A percentile compares a stretch with the other conserved stretches of the same genome.
phyloP scores from a whole-genome alignment of 2,797 vertebrate species.

The Schizopygopsis malacanthus region DNA sequence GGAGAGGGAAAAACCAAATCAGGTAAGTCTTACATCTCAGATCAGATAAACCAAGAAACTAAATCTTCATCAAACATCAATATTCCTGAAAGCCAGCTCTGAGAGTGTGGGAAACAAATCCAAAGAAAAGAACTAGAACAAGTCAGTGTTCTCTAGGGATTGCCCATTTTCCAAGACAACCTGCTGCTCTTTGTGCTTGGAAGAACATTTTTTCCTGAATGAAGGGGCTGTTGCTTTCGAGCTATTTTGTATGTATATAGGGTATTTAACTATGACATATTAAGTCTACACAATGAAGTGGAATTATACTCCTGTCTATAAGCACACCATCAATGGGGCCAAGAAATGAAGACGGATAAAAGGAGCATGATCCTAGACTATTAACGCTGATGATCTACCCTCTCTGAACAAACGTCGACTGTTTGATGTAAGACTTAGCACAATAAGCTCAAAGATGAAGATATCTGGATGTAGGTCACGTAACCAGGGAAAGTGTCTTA shows the following conservation, averaged over 20 bases:
- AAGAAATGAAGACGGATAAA: background rate
- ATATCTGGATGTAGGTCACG: conserved; percentile 11
- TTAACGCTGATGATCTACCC: conserved; percentile 24
- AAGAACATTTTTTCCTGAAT: conserved; percentile 13
- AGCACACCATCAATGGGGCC: conserved; percentile 39
- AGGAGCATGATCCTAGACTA: conserved; percentile 37
- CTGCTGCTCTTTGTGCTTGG: conserved; percentile 6
- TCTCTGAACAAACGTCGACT: conserved; percentile 43
- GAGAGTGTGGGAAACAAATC: background rate
- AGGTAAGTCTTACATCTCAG: background rate
- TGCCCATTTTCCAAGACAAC: conserved; percentile 4
- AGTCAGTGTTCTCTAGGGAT: conserved; percentile 3
- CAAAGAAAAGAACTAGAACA: background rate
- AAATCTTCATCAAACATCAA: conserved; percentile 30
- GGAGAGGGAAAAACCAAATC: background rate
- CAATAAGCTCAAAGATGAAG: conserved; percentile 37
- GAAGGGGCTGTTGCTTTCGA: conserved; percentile 11
- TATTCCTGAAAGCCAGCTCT: conserved; percentile 15
- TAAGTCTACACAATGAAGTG: conserved; percentile 42
- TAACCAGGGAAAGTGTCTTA: background rate
- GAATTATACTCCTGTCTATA: conserved; percentile 48
- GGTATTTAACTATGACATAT: conserved; percentile 48
- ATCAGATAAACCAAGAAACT: conserved; percentile 42
- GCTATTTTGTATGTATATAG: conserved; percentile 37
- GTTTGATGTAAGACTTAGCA: conserved; percentile 54